These are phyloP conservation scores for Polydrusus cervinus DNA, from an alignment of 2,888 invertebrate species.

Conservation along the genomic window DNA sequence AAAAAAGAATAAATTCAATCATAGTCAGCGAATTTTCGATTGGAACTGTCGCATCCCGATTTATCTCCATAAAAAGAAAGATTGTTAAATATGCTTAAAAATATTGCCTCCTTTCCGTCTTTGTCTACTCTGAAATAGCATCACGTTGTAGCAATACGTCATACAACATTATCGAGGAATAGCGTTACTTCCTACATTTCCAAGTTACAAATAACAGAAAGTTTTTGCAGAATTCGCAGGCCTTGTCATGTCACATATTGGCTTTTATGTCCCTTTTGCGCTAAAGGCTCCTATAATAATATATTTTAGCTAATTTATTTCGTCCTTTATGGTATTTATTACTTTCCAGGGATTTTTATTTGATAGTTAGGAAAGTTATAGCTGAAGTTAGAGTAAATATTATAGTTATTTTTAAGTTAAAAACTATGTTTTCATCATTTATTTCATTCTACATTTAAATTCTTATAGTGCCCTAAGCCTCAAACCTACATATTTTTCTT, in stretches of 20 bases:
- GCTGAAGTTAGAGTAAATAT: too few species aligned
- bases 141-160: constrained; percentile 64
- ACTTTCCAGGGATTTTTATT: neutral
- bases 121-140: constrained; percentile 58
- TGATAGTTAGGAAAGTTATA: neutral
- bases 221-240: constrained; percentile 60
- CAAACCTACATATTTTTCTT: too few species aligned
- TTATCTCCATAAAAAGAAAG: constrained; percentile 49
- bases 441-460: too few species aligned
- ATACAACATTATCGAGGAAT: constrained; percentile 62
- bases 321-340: constrained; percentile 6
- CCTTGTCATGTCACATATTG: constrained; percentile 61
- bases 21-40: constrained; percentile 35
- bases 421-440: too few species aligned
- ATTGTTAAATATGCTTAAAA: constrained; percentile 50
- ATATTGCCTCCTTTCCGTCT: constrained; percentile 47
- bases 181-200: constrained; percentile 56
- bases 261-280: constrained; percentile 55
- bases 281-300: constrained; percentile 8
- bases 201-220: constrained; percentile 62
- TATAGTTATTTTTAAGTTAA: too few species aligned
- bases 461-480: too few species aligned
- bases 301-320: constrained; percentile 28
- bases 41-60: constrained; percentile 44
- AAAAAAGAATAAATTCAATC: constrained; percentile 21